These are phyloP conservation scores for Okapia johnstoni DNA, from an alignment of 2,113 vertebrate genomes.

Conservation along the genomic window DNA sequence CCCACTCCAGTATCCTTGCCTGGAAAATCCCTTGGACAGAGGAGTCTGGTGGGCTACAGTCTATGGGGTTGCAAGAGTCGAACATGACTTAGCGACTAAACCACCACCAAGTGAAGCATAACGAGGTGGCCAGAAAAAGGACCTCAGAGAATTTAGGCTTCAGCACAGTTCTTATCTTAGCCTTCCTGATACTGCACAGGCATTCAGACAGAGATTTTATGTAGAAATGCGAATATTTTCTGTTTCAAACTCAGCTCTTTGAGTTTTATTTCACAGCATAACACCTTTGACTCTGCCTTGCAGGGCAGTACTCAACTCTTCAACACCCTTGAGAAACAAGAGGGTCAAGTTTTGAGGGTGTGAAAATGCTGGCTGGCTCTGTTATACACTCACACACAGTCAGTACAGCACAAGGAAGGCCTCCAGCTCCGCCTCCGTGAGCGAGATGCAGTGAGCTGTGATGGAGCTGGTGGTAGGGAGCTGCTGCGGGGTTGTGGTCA, in stretches of 20 bases:
- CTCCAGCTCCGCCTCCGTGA: neutral
- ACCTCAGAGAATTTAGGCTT: neutral
- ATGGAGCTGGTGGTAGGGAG: neutral
- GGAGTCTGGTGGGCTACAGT: neutral
- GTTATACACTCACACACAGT: neutral
- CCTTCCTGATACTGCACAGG: neutral
- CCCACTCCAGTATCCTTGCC: neutral
- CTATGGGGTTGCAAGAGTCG: neutral
- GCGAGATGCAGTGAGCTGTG: neutral
- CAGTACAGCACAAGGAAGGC: neutral
- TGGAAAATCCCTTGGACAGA: neutral
- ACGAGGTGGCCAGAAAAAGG: neutral
- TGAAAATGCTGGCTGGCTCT: neutral
- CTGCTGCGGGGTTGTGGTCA: neutral
- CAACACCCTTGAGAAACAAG: neutral
- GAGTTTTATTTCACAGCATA: slow-evolving; percentile 4
- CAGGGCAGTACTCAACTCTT: neutral
- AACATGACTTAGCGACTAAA: neutral
- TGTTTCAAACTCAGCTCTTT: neutral
- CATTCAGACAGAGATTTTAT: neutral
- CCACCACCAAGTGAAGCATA: neutral
- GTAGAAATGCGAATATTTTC: neutral
- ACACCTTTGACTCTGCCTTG: neutral
- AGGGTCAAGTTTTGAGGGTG: neutral
- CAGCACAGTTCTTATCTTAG: neutral